Conservation (phyloP, 1,140 invertebrate genomes). For the Danaus melanippus region DNA sequence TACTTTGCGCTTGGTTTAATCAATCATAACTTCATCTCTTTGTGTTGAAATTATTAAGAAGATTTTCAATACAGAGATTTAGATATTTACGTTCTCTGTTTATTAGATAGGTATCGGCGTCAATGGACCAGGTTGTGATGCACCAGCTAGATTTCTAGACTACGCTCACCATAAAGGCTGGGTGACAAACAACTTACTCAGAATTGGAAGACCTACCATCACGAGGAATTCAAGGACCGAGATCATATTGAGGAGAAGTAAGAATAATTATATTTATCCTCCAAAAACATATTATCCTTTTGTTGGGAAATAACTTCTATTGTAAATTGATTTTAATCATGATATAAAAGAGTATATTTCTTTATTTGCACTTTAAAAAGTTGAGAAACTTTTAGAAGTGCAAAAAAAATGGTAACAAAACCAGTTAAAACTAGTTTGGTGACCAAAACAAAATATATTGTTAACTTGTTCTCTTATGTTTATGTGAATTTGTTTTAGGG, state of each 20-base stretch:
- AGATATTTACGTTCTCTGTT: slow-evolving; percentile 1
- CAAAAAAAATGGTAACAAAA: too few species aligned
- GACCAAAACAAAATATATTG: too few species aligned
- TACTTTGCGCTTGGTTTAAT: slow-evolving; percentile 4
- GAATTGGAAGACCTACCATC: slow-evolving; percentile 18
- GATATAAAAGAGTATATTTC: too few species aligned
- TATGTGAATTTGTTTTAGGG: too few species aligned
- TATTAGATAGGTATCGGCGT: slow-evolving; percentile 19
- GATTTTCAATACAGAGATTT: background rate
- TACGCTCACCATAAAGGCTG: slow-evolving; percentile 9
- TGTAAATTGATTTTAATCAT: too few species aligned
- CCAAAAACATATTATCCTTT: too few species aligned
- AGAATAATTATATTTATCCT: background rate
- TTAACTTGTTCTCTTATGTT: too few species aligned
- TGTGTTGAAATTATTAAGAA: background rate
- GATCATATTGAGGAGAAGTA: slow-evolving; percentile 16
- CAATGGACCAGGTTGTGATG: slow-evolving; percentile 15
- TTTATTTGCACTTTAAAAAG: too few species aligned
- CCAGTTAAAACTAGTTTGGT: too few species aligned
- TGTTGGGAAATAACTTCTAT: too few species aligned
- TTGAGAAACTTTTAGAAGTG: too few species aligned
- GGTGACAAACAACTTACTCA: slow-evolving; percentile 12
- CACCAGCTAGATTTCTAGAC: slow-evolving; percentile 18
- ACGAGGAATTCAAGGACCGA: slow-evolving; percentile 11
- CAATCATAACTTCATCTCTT: slow-evolving; percentile 1